Evolutionary conservation across 2,888 invertebrate species (phyloP).

Genomic region (Schrankia costaestrigalis): DNA sequence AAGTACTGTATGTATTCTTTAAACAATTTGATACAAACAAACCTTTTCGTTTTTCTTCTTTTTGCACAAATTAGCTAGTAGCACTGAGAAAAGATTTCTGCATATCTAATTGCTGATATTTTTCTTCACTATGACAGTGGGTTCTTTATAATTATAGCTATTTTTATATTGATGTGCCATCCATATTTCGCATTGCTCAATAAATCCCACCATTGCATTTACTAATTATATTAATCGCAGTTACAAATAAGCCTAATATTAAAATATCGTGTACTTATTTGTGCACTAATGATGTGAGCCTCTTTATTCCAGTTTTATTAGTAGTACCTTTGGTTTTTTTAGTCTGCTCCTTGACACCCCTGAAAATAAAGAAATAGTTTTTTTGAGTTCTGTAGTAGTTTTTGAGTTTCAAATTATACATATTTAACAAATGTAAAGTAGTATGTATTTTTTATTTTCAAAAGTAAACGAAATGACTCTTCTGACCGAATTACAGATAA

Average conservation of each 20-base stretch:
- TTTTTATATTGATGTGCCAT: constrained; percentile 5
- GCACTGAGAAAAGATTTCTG: constrained; percentile 13
- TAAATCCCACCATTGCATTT: constrained; percentile 24
- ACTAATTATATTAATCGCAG: constrained; percentile 30
- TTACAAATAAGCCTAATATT: constrained; percentile 32
- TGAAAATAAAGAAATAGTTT: constrained; percentile 36
- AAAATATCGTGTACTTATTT: constrained; percentile 54
- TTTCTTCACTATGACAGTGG: too few relatives aligned
- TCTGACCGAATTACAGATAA: too few relatives aligned
- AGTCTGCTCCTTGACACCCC: constrained; percentile 73
- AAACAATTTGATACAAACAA: constrained; percentile 19
- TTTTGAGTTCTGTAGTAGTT: too few relatives aligned
- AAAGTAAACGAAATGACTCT: too few relatives aligned
- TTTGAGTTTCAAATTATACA: too few relatives aligned
- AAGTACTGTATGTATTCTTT: too few relatives aligned
- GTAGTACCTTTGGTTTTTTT: constrained; percentile 72
- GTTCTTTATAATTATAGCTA: too few relatives aligned
- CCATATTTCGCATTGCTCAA: constrained; percentile 21
- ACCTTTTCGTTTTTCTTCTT: constrained; percentile 7
- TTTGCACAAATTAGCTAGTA: constrained; percentile 5
- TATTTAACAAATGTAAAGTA: too few relatives aligned
- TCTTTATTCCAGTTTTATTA: constrained; percentile 61
- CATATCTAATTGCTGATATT: constrained; percentile 15
- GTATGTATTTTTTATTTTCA: too few relatives aligned
- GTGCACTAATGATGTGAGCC: constrained; percentile 70